Evolutionary conservation across 1,140 invertebrate species (phyloP).

Genomic region (Acromyrmex heyeri): DNA sequence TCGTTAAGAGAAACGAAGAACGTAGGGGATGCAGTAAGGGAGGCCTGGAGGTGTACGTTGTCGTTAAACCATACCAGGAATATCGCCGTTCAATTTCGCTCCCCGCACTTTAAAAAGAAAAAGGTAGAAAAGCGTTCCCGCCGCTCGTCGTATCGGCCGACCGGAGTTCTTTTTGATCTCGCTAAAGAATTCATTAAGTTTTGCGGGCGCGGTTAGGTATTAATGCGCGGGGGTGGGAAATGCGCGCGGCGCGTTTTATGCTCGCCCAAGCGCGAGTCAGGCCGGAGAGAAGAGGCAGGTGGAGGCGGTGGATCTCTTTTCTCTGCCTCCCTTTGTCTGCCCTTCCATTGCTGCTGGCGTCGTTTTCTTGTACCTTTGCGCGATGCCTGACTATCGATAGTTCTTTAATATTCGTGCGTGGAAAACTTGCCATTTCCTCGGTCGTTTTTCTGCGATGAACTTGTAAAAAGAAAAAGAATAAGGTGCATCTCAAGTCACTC

Average conservation of each 20-base stretch:
- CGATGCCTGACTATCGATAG: slow-evolving; percentile 71
- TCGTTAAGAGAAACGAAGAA: slow-evolving; percentile 76
- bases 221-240: slow-evolving; percentile 80
- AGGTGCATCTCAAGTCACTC: slow-evolving; percentile 8
- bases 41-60: slow-evolving; percentile 61
- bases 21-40: slow-evolving; percentile 66
- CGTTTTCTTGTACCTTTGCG: slow-evolving; percentile 67
- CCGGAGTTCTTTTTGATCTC: slow-evolving; percentile 80
- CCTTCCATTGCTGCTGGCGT: slow-evolving; percentile 38
- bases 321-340: slow-evolving; percentile 68
- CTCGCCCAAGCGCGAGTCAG: slow-evolving; percentile 68
- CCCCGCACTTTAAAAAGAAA: slow-evolving; percentile 68
- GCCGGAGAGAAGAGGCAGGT: slow-evolving; percentile 66
- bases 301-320: slow-evolving; percentile 71
- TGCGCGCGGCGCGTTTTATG: slow-evolving; percentile 72
- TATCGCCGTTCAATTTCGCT: slow-evolving; percentile 77
- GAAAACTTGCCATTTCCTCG: slow-evolving; percentile 39
- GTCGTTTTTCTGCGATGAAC: slow-evolving; percentile 17
- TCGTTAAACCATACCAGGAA: slow-evolving; percentile 77
- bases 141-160: slow-evolving; percentile 69
- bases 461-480: not conserved
- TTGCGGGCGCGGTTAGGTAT: slow-evolving; percentile 80
- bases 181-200: slow-evolving; percentile 83
- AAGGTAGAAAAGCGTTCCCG: slow-evolving; percentile 4
- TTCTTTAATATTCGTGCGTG: slow-evolving; percentile 66